These are phyloP conservation scores for Epistrophella euchroma DNA, from an alignment of 2,888 invertebrate species.

Conservation along the genomic window DNA sequence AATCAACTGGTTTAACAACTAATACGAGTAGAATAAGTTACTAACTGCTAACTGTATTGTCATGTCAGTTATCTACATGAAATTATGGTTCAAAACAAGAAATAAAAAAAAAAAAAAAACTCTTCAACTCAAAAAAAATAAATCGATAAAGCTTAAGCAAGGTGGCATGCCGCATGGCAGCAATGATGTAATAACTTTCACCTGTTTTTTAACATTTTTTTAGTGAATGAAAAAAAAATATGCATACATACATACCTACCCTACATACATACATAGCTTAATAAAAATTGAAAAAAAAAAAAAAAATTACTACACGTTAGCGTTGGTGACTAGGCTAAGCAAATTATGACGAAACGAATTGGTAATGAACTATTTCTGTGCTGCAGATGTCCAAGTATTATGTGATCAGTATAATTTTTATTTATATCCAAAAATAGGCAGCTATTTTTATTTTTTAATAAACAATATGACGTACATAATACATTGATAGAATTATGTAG, in stretches of 20 bases:
- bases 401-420: slow-evolving; percentile 25
- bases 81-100: background rate
- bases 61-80: background rate
- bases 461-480: background rate
- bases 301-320: slow-evolving; percentile 50
- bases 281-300: slow-evolving; percentile 38
- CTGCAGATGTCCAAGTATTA: slow-evolving; percentile 48
- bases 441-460: background rate
- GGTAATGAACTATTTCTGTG: slow-evolving; percentile 71
- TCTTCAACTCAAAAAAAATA: slow-evolving; percentile 30
- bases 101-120: slow-evolving; percentile 3
- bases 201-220: slow-evolving; percentile 36
- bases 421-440: slow-evolving; percentile 1
- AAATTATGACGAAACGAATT: slow-evolving; percentile 65
- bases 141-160: slow-evolving; percentile 44
- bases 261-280: background rate
- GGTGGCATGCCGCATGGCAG: slow-evolving; percentile 34
- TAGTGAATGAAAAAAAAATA: slow-evolving; percentile 21
- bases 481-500: background rate
- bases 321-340: slow-evolving; percentile 27
- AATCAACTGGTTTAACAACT: background rate
- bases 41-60: background rate
- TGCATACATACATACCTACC: background rate
- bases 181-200: slow-evolving; percentile 73
- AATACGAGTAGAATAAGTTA: background rate